These are phyloP conservation scores for Hippocampus comes DNA, from an alignment of 2,113 vertebrate genomes.

Conservation along the genomic window DNA sequence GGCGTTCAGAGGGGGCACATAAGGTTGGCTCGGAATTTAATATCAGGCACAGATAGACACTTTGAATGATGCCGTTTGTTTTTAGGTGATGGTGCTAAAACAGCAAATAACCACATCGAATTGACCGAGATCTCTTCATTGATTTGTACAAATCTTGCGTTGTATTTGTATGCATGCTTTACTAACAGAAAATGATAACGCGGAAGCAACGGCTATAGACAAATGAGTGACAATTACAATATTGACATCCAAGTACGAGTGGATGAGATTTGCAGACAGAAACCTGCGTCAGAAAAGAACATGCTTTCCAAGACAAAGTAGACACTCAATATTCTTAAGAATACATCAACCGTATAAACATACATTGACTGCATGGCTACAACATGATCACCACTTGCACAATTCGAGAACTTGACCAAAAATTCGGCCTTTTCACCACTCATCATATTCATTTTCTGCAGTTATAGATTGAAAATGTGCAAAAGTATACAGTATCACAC, in stretches of 20 bases:
- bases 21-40: constrained; percentile 15
- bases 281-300: neutral
- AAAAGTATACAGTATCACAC: neutral
- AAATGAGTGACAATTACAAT: neutral
- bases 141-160: constrained; percentile 29
- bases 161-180: neutral
- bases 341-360: neutral
- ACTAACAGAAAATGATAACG: neutral
- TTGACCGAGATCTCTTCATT: neutral
- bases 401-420: neutral
- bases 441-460: neutral
- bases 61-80: neutral
- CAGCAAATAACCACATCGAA: neutral
- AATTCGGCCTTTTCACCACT: neutral
- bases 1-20: constrained; percentile 59
- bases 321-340: neutral
- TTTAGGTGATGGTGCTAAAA: neutral
- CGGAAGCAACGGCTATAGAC: neutral
- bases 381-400: neutral
- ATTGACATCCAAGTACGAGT: neutral
- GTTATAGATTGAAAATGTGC: neutral
- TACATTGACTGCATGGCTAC: neutral
- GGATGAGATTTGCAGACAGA: neutral
- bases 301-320: neutral
- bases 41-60: neutral